Conservation (phyloP, 2,113 vertebrate species). For the Oreochromis niloticus region DNA sequence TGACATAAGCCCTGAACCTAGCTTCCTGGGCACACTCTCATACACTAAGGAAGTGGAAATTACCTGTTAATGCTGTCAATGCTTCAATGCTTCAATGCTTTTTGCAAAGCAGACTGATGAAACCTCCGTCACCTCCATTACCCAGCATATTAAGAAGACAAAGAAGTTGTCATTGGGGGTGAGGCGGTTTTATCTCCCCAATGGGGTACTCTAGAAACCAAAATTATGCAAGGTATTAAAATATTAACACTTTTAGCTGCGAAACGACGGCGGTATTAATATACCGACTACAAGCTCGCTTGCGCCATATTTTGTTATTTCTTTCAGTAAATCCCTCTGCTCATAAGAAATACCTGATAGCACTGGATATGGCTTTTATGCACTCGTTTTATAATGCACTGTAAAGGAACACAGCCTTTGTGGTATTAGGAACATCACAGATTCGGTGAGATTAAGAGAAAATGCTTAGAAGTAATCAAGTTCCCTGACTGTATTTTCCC, state of each 20-base stretch:
- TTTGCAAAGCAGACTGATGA: slow-evolving; percentile 5
- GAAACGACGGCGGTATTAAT: neutral
- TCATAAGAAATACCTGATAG: slow-evolving; percentile 2
- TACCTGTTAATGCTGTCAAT: slow-evolving; percentile 29
- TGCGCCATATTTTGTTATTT: neutral
- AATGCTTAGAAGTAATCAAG: slow-evolving; percentile 53
- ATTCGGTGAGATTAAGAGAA: slow-evolving; percentile 40
- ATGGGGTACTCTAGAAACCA: neutral
- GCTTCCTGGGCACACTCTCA: neutral
- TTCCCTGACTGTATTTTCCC: slow-evolving; percentile 20
- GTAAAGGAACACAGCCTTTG: slow-evolving; percentile 8
- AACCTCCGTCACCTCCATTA: slow-evolving; percentile 17
- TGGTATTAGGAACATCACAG: slow-evolving; percentile 24
- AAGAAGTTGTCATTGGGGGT: neutral
- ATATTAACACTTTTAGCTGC: slow-evolving; percentile 21
- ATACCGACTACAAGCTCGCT: neutral
- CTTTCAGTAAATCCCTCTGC: slow-evolving; percentile 5
- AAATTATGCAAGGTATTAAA: slow-evolving; percentile 24
- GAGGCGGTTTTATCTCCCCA: slow-evolving; percentile 13
- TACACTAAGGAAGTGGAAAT: slow-evolving; percentile 45
- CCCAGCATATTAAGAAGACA: slow-evolving; percentile 11
- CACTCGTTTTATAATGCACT: neutral
- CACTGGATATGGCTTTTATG: neutral
- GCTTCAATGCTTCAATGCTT: slow-evolving; percentile 37
- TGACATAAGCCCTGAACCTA: slow-evolving; percentile 28